Evolutionary conservation across 2,113 vertebrate species (phyloP).

Genomic region (Gila orcuttii): DNA sequence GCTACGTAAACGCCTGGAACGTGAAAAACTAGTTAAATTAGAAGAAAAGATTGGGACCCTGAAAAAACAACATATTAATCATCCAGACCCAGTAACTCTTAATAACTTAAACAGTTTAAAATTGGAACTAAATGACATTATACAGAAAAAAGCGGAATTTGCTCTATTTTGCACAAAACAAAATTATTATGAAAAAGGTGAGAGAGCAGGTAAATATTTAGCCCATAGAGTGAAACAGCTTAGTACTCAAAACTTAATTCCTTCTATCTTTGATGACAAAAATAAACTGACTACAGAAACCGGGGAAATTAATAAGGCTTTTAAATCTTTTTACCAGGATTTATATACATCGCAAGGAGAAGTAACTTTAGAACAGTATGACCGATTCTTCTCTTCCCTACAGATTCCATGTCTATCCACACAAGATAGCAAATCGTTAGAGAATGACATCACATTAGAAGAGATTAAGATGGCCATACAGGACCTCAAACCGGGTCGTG

Average conservation of each 20-base stretch:
- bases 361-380: neutral
- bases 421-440: neutral
- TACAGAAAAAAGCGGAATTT: neutral
- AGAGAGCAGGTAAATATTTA: neutral
- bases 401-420: neutral
- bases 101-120: neutral
- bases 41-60: neutral
- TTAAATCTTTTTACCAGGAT: too few relatives aligned
- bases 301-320: too few relatives aligned
- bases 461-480: too few relatives aligned
- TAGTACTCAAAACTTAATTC: neutral
- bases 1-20: neutral
- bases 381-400: neutral
- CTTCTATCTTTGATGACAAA: neutral
- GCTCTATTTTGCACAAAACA: neutral
- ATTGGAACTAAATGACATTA: neutral
- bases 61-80: neutral
- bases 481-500: too few relatives aligned
- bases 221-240: neutral
- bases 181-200: constrained; percentile 12
- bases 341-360: too few relatives aligned
- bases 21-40: neutral
- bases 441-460: too few relatives aligned
- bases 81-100: neutral
- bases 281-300: too few relatives aligned